Evolutionary conservation across 2,797 vertebrate genomes (phyloP).

Genomic region (Jordanella pulchra): DNA sequence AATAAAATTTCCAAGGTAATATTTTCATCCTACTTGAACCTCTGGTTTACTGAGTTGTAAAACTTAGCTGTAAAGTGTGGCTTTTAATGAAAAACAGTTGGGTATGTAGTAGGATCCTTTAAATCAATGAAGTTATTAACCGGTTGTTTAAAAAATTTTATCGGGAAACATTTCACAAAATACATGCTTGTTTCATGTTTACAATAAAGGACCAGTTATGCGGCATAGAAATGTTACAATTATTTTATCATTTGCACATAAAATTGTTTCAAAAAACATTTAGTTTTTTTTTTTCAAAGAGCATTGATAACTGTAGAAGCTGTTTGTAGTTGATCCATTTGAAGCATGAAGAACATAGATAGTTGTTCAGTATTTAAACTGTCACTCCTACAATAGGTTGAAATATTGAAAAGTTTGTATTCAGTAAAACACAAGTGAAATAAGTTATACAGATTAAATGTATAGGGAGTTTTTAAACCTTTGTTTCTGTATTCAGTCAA

Average conservation of each 20-base stretch:
- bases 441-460: too few species aligned
- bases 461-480: too few species aligned
- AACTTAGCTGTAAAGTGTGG: neutral
- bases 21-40: constrained; percentile 35
- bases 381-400: too few species aligned
- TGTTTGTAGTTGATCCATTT: neutral
- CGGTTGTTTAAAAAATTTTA: neutral
- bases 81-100: constrained; percentile 3
- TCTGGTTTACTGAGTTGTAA: constrained; percentile 15
- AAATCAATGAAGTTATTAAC: neutral
- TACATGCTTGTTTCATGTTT: neutral
- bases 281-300: neutral
- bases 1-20: constrained; percentile 39
- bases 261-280: neutral
- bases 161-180: neutral
- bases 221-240: neutral
- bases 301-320: neutral
- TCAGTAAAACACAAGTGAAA: too few species aligned
- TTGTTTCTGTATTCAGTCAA: too few species aligned
- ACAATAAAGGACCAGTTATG: neutral
- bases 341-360: neutral
- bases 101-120: too few species aligned
- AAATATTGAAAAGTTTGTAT: too few species aligned
- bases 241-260: neutral
- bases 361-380: too few species aligned